Evolutionary conservation across 2,797 vertebrate genomes (phyloP).

Genomic region (Micrastur ruficollis): DNA sequence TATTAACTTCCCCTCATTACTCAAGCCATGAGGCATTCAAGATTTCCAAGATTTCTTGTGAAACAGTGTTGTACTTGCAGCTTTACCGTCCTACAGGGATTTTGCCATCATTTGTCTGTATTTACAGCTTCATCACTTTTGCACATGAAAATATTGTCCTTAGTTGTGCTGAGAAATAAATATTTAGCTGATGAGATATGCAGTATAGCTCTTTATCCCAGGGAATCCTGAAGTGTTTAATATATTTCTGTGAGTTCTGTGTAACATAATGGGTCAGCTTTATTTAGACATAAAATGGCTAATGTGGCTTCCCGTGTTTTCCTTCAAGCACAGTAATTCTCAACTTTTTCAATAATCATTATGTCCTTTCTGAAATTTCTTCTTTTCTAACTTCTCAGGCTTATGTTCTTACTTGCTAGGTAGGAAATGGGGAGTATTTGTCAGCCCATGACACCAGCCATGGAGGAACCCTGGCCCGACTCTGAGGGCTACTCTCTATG

Average conservation of each 20-base stretch:
- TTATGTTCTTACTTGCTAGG: not conserved
- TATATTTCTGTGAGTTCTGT: not conserved
- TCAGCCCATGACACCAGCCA: not conserved
- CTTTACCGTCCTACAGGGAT: not conserved
- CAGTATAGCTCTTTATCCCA: not conserved
- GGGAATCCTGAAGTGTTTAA: not conserved
- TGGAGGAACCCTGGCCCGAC: not conserved
- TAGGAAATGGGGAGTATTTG: not conserved
- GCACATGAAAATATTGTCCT: not conserved
- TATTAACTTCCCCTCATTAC: not conserved
- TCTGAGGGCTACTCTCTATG: not conserved
- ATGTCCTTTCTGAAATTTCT: not conserved
- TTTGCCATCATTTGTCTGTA: conserved; percentile 1
- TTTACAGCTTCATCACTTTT: not conserved
- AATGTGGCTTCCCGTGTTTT: not conserved
- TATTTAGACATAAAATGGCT: not conserved
- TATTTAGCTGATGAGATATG: not conserved
- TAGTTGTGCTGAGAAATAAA: not conserved
- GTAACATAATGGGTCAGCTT: not conserved
- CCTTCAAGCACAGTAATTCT: not conserved
- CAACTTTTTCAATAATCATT: not conserved
- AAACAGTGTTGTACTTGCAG: not conserved
- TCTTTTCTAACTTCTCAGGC: not conserved
- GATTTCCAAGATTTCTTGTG: not conserved
- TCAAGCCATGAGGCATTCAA: not conserved